A percentile compares a stretch with the other conserved stretches of the same genome.
Conservation (phyloP, 2,797 vertebrate genomes). For the Synaphobranchus kaupii region DNA sequence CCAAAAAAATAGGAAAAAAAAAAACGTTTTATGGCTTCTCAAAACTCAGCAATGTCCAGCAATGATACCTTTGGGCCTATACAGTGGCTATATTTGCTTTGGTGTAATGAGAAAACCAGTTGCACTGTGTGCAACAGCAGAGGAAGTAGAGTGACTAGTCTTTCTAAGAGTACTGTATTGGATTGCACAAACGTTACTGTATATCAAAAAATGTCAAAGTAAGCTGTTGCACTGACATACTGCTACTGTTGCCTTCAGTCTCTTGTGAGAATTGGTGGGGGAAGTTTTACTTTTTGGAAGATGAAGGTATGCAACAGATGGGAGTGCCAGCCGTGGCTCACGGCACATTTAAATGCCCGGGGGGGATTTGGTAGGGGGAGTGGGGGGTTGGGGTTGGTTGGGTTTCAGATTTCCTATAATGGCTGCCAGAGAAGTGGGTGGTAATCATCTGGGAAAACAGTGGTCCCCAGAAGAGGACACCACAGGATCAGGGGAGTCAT, state of each 20-base stretch:
- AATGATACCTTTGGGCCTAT: background rate
- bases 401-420: background rate
- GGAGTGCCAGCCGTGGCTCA: background rate
- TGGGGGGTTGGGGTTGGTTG: background rate
- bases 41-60: background rate
- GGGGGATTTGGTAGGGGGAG: background rate
- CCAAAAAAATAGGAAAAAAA: background rate
- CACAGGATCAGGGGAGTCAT: background rate
- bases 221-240: background rate
- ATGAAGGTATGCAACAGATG: background rate
- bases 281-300: background rate
- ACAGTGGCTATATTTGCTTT: conserved; percentile 34
- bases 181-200: background rate
- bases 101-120: conserved; percentile 50
- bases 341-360: background rate
- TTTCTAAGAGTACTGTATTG: background rate
- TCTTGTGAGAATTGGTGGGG: background rate
- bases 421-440: background rate
- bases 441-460: background rate
- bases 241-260: background rate
- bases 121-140: background rate
- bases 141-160: background rate
- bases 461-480: conserved; percentile 9
- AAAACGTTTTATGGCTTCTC: background rate
- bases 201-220: background rate